A percentile compares a stretch with the other conserved stretches of the same genome.
Evolutionary conservation across 2,797 vertebrate genomes (phyloP).

Genomic region (Odontamblyopus rebecca): DNA sequence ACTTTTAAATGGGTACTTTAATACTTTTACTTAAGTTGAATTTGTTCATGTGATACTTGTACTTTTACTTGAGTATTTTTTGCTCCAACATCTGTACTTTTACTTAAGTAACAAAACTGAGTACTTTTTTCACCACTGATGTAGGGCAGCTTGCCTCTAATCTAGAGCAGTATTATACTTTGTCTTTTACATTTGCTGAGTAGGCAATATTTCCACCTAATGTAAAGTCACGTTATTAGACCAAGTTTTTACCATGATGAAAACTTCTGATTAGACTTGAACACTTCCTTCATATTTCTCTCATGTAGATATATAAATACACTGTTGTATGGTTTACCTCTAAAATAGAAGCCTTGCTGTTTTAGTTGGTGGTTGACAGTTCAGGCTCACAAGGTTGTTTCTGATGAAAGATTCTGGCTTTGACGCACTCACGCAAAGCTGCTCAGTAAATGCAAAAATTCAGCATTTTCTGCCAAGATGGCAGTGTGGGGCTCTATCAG

Average conservation of each 20-base stretch:
- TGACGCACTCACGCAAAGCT: slow-evolving; percentile 36
- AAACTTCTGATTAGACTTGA: neutral
- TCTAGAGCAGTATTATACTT: neutral
- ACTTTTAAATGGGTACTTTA: too few species aligned
- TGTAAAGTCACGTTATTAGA: slow-evolving; percentile 5
- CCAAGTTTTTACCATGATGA: neutral
- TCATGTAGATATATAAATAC: slow-evolving; percentile 20
- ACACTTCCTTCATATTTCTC: neutral
- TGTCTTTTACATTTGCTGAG: neutral
- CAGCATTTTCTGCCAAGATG: slow-evolving; percentile 53
- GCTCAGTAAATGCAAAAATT: slow-evolving; percentile 37
- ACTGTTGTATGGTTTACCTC: slow-evolving; percentile 14
- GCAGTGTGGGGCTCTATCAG: slow-evolving; percentile 45
- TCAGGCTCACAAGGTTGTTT: slow-evolving; percentile 39
- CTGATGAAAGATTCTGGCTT: slow-evolving; percentile 44
- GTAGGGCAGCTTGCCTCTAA: neutral
- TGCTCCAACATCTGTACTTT: too few species aligned
- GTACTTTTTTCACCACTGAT: too few species aligned
- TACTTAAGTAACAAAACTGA: too few species aligned
- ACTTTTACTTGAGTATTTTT: too few species aligned
- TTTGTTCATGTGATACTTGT: too few species aligned
- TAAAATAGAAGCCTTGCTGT: slow-evolving; percentile 20
- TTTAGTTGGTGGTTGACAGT: slow-evolving; percentile 33
- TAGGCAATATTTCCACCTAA: neutral
- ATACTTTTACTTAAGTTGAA: too few species aligned